Base-by-base conservation (phyloP, 2,113 vertebrate species). In the Gavia stellata region DNA sequence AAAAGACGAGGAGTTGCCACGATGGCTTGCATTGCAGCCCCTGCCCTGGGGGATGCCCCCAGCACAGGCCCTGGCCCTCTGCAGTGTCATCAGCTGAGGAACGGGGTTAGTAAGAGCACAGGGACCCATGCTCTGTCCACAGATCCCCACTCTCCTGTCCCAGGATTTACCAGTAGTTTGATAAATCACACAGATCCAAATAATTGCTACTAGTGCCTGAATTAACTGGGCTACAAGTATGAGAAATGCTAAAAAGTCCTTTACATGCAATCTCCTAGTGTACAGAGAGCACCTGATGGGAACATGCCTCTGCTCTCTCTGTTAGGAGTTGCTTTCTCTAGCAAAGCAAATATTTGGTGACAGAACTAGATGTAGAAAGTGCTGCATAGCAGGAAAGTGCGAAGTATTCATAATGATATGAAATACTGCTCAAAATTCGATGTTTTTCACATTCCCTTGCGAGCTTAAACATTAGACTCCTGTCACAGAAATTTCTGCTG, bases 401-500 rank as follows among this genome's bases (percentile, higher is more conserved):
- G 74, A 95, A 94, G 53, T 87, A 59, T 73, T 91, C 59, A 33
- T 92, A 96, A 96, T 91, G 53, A 58, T 86, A 67, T 29, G 71
- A 94, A 94, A 90, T 59, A 66, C 62, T 92, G 63, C 84, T 97
- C 58, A 88, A 63, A 95, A 90, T 91, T 90, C 81, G 36, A 55
- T 83, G 96, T 88, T 94, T 94, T 91, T 75, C 78, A 63, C 78
- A 62, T 96, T 96, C 71, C 8, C 5, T 65, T 34, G 12, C 0
- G 2, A 90, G 84, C 55, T 96, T 93, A 95, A 97, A 94, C 87
- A 88, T 73, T 74, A 71, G 81, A 20, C 62, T 96, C 63, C 55
- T 93, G 94, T 97, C 93, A 82, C 85, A 91, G 92, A 70, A 78
- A 74, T 90, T 94, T 91, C 91, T 96, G 74, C 94, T 88, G 89